Evolutionary conservation across 2,888 invertebrate genomes (phyloP).

Genomic region (Invenusta paracnida): DNA sequence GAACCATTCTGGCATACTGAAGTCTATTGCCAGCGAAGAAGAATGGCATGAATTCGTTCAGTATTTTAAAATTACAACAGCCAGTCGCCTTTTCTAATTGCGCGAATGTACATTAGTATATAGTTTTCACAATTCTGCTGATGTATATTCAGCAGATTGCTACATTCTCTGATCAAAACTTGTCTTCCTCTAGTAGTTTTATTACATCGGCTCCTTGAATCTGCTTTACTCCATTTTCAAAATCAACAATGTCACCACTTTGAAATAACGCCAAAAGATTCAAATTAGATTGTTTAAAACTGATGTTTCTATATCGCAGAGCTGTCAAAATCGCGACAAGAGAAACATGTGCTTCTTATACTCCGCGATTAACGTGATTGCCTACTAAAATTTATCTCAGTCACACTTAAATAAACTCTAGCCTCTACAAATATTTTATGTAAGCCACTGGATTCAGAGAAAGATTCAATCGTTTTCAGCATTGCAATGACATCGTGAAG

Average conservation of each 20-base stretch:
- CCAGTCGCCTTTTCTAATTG: slow-evolving; percentile 6
- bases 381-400: neutral
- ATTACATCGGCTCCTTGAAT: slow-evolving; percentile 18
- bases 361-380: slow-evolving; percentile 33
- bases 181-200: neutral
- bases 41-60: slow-evolving; percentile 22
- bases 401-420: slow-evolving; percentile 10
- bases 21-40: slow-evolving; percentile 6
- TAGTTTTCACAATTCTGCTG: neutral
- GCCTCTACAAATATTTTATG: slow-evolving; percentile 18
- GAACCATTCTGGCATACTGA: slow-evolving; percentile 32
- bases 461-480: neutral
- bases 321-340: slow-evolving; percentile 21
- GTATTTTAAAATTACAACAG: neutral
- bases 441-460: neutral
- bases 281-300: neutral
- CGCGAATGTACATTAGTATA: slow-evolving; percentile 20
- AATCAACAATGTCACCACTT: slow-evolving; percentile 21
- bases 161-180: slow-evolving; percentile 15
- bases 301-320: slow-evolving; percentile 10
- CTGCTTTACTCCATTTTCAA: slow-evolving; percentile 17
- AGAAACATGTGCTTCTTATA: slow-evolving; percentile 13
- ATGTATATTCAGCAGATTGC: slow-evolving; percentile 24
- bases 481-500: slow-evolving; percentile 28
- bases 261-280: slow-evolving; percentile 21